These are phyloP conservation scores for Nomada lathburiana DNA, from an alignment of 2,888 invertebrate species.

Conservation along the genomic window DNA sequence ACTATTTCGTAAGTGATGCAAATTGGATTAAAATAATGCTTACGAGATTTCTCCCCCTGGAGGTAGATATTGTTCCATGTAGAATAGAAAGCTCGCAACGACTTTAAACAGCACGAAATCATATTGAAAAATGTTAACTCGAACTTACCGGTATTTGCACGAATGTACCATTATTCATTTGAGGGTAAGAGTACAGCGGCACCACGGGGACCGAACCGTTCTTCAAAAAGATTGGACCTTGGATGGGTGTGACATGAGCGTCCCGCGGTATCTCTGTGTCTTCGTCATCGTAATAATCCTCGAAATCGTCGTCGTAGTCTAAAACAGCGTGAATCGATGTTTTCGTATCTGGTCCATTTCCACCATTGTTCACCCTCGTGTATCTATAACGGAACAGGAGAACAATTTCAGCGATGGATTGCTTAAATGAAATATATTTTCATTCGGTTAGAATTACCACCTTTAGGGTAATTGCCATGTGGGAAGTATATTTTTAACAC, in stretches of 20 bases:
- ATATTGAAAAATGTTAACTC: neutral
- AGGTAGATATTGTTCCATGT: neutral
- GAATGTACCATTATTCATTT: slow-evolving; percentile 93
- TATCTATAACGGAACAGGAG: slow-evolving; percentile 71
- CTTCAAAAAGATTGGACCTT: slow-evolving; percentile 94
- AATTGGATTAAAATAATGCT: too few species aligned
- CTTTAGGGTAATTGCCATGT: neutral
- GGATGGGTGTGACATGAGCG: slow-evolving; percentile 92
- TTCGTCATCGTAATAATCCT: slow-evolving; percentile 87
- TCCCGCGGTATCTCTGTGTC: slow-evolving; percentile 79
- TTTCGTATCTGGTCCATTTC: slow-evolving; percentile 82
- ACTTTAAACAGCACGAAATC: neutral
- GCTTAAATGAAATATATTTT: neutral
- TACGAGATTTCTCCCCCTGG: too few species aligned
- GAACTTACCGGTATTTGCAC: slow-evolving; percentile 95
- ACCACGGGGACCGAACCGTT: slow-evolving; percentile 95
- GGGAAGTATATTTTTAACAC: too few species aligned
- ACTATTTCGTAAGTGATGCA: too few species aligned
- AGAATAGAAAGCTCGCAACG: neutral
- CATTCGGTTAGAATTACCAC: neutral
- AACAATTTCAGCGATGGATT: neutral
- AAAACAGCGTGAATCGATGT: slow-evolving; percentile 90
- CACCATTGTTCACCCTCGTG: slow-evolving; percentile 80
- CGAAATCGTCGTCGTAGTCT: slow-evolving; percentile 89
- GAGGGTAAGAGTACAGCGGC: slow-evolving; percentile 93